phyloP scores from a whole-genome alignment of 1,140 invertebrate genomes.

The Arctopsyche grandis region DNA sequence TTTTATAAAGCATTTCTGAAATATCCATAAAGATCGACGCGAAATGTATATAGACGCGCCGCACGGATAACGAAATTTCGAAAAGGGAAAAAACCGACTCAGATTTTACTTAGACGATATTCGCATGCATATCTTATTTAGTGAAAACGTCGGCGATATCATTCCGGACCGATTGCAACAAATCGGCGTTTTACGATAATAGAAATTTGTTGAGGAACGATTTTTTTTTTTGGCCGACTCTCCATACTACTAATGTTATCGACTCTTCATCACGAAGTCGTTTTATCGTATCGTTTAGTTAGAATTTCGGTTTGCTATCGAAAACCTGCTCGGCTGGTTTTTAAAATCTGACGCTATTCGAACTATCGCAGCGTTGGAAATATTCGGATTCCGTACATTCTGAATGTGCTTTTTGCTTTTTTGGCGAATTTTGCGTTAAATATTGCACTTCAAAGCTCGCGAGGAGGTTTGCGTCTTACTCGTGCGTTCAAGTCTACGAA shows the following conservation, averaged over 20 bases:
- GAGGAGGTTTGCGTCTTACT: not conserved
- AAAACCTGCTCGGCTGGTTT: slow-evolving; percentile 27
- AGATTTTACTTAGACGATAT: too few relatives aligned
- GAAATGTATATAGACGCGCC: not conserved
- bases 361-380: slow-evolving; percentile 5
- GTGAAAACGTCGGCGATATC: not conserved
- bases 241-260: not conserved
- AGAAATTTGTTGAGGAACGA: not conserved
- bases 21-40: slow-evolving; percentile 7
- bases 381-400: not conserved
- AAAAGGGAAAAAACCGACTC: too few relatives aligned
- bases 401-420: not conserved
- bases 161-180: slow-evolving; percentile 1
- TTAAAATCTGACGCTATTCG: slow-evolving; percentile 4
- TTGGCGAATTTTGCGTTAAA: not conserved
- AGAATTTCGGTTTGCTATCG: slow-evolving; percentile 24
- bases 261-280: slow-evolving; percentile 6
- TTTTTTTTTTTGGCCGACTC: not conserved
- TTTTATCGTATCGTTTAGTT: slow-evolving; percentile 29
- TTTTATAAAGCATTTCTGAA: not conserved
- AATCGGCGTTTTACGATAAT: slow-evolving; percentile 8
- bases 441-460: not conserved
- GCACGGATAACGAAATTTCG: slow-evolving; percentile 12
- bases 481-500: not conserved
- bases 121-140: too few relatives aligned